Percentiles rank a stretch among this genome's conserved stretches.
Conservation (phyloP, 2,113 vertebrate genomes). For the Aegithalos caudatus region DNA sequence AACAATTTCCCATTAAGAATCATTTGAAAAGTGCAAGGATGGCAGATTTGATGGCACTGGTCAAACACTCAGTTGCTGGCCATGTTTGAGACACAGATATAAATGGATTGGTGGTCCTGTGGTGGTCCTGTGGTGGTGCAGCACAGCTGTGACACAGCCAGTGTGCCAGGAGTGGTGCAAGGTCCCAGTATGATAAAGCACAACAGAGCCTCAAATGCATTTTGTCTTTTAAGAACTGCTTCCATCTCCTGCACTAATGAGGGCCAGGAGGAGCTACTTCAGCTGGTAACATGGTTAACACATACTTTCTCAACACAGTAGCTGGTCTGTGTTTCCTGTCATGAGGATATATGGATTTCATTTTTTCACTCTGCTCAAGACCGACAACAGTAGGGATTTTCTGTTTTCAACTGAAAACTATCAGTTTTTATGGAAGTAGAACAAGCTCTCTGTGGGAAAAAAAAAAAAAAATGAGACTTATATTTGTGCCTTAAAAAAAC, state of each 20-base stretch:
- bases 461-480: neutral
- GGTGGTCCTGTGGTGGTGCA: neutral
- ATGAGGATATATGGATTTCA: neutral
- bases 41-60: neutral
- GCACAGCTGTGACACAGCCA: neutral
- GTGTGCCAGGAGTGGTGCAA: neutral
- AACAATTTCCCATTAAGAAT: neutral
- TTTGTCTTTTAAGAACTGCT: neutral
- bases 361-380: neutral
- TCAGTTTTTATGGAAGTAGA: neutral
- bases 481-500: neutral
- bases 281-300: neutral
- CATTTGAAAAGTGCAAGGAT: neutral
- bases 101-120: neutral
- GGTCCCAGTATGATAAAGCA: neutral
- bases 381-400: neutral
- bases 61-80: neutral
- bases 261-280: neutral
- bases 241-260: neutral
- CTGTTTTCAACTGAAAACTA: neutral
- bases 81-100: neutral
- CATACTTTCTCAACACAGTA: neutral
- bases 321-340: neutral
- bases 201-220: neutral
- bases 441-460: neutral